Evolutionary conservation across 2,797 vertebrate genomes (phyloP).

Genomic region (Chromis chromis): DNA sequence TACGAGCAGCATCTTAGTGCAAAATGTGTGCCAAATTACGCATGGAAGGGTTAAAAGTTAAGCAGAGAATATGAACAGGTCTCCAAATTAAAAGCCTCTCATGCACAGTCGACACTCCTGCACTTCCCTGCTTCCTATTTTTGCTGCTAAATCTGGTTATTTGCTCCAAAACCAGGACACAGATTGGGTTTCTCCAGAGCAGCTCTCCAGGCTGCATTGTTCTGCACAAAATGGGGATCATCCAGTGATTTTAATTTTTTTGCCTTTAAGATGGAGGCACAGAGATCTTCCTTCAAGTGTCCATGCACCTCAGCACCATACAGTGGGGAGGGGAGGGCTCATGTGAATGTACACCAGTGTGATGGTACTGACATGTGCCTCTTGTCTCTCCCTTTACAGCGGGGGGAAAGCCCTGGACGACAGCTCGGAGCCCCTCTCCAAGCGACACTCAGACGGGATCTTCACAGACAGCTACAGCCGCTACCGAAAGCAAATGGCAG

Average conservation of each 20-base stretch:
- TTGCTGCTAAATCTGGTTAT: conserved; percentile 7
- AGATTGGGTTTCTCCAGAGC: neutral
- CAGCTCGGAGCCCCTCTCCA: conserved; percentile 92
- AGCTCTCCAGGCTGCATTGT: conserved; percentile 15
- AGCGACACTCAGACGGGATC: conserved; percentile 98
- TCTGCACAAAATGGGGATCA: conserved; percentile 1
- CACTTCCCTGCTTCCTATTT: neutral
- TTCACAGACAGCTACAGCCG: conserved; percentile 99
- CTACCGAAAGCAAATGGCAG: conserved; percentile 99
- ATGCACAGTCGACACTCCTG: neutral
- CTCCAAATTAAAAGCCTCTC: neutral
- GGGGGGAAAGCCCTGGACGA: conserved; percentile 86
- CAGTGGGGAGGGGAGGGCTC: conserved; percentile 11
- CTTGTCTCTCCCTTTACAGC: conserved; percentile 49
- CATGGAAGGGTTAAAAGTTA: conserved; percentile 33
- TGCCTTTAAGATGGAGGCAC: conserved; percentile 3
- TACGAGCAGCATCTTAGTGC: conserved; percentile 39
- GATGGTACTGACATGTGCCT: conserved; percentile 32
- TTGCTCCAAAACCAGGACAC: conserved; percentile 4
- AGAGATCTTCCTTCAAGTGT: conserved; percentile 7
- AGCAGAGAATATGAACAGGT: neutral
- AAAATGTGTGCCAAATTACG: conserved; percentile 6
- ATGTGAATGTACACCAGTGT: conserved; percentile 24
- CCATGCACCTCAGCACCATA: conserved; percentile 16
- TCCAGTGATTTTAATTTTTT: conserved; percentile 18